Conservation (phyloP, 2,797 vertebrate species). For the Chaetodon trifasciatus region DNA sequence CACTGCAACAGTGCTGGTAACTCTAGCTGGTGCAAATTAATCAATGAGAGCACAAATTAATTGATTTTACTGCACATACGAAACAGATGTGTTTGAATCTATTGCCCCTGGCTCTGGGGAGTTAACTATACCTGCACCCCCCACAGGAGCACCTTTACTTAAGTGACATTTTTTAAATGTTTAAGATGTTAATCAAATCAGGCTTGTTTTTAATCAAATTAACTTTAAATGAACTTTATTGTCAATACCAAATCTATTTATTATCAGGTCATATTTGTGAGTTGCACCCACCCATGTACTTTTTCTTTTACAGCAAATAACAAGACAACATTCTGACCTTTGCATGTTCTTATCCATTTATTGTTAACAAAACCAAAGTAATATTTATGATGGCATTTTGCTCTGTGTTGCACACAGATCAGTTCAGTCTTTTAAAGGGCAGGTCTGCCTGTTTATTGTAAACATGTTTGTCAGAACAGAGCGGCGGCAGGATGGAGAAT, state of each 20-base stretch:
- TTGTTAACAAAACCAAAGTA: slow-evolving; percentile 13
- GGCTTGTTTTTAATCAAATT: slow-evolving; percentile 1
- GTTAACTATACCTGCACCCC: too few relatives aligned
- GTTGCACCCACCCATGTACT: background rate
- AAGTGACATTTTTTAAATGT: background rate
- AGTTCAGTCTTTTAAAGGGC: slow-evolving; percentile 38
- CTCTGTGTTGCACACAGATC: background rate
- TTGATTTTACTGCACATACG: too few relatives aligned
- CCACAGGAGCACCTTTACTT: background rate
- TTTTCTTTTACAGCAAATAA: slow-evolving; percentile 4
- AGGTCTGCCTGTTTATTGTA: slow-evolving; percentile 56
- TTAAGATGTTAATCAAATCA: background rate
- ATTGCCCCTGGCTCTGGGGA: too few relatives aligned
- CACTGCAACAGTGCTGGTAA: too few relatives aligned
- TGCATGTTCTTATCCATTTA: background rate
- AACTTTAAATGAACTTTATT: background rate
- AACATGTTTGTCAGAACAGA: slow-evolving; percentile 51
- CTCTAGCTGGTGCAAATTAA: too few relatives aligned
- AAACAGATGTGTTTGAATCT: too few relatives aligned
- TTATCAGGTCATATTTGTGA: background rate
- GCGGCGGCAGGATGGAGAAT: slow-evolving; percentile 31
- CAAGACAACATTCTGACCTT: background rate
- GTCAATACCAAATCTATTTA: background rate
- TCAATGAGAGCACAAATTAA: too few relatives aligned
- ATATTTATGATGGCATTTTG: slow-evolving; percentile 38